Conservation (phyloP, 2,888 invertebrate species). For the Agriopis leucophaearia region DNA sequence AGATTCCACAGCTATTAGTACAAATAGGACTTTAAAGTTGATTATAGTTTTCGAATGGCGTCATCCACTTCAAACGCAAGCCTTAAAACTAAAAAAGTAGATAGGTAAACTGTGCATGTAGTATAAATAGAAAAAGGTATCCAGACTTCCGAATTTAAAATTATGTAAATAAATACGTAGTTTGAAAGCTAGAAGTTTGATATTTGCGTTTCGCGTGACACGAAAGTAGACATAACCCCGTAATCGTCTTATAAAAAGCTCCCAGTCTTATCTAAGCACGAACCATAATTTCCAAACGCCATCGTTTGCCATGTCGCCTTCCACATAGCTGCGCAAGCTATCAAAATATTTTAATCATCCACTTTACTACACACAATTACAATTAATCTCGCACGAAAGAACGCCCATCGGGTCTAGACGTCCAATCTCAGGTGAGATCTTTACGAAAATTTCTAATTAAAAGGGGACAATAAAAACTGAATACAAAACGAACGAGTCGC, state of each 20-base stretch:
- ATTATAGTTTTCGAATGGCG: too few species aligned
- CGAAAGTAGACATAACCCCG: conserved; percentile 41
- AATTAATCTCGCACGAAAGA: conserved; percentile 81
- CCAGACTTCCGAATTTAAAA: conserved; percentile 1
- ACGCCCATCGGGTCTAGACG: conserved; percentile 71
- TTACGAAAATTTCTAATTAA: conserved; percentile 75
- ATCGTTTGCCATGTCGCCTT: conserved; percentile 50
- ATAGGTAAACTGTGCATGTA: not conserved
- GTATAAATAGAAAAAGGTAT: not conserved
- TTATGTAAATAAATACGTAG: not conserved
- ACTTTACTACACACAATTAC: conserved; percentile 75
- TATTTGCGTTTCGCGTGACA: conserved; percentile 35
- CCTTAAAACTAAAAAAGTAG: too few species aligned
- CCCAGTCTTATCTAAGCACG: conserved; percentile 63
- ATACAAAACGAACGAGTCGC: conserved; percentile 51
- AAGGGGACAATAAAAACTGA: conserved; percentile 78
- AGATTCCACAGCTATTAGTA: too few species aligned
- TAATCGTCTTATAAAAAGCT: conserved; percentile 48
- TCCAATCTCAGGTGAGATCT: conserved; percentile 79
- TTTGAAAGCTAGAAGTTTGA: conserved; percentile 15
- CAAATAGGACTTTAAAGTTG: too few species aligned
- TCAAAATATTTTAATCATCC: conserved; percentile 75
- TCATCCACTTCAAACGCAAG: too few species aligned
- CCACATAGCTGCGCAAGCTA: conserved; percentile 52
- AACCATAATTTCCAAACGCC: conserved; percentile 57